Conservation (phyloP, 1,140 invertebrate species). For the Drosophila sechellia region DNA sequence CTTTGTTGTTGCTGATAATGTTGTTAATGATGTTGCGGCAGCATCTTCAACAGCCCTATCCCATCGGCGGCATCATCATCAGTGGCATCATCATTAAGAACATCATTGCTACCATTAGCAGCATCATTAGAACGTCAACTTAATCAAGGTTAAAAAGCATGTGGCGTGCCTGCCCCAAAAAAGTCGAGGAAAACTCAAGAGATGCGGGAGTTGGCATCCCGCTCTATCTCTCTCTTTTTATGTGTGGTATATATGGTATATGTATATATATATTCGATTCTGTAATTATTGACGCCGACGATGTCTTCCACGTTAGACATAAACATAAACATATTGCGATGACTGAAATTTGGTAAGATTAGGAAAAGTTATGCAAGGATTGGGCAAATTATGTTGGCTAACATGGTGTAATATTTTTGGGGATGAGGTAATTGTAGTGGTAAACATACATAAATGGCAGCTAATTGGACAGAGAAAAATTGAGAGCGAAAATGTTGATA, state of each 20-base stretch:
- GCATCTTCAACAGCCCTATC: slow-evolving; percentile 37
- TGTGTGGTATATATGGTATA: background rate
- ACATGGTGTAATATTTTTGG: slow-evolving; percentile 31
- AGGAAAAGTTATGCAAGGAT: slow-evolving; percentile 60
- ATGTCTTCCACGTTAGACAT: slow-evolving; percentile 19
- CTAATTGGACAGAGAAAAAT: slow-evolving; percentile 4
- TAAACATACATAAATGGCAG: background rate
- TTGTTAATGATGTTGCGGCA: slow-evolving; percentile 75
- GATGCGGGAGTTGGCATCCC: slow-evolving; percentile 19
- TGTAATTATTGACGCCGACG: slow-evolving; percentile 55
- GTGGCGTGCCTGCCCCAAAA: slow-evolving; percentile 51
- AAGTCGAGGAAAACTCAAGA: slow-evolving; percentile 16
- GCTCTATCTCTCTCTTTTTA: background rate
- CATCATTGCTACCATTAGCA: slow-evolving; percentile 66
- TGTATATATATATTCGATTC: slow-evolving; percentile 26
- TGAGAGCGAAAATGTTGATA: background rate
- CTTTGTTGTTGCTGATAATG: slow-evolving; percentile 34
- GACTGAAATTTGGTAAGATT: slow-evolving; percentile 40
- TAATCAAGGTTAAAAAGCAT: slow-evolving; percentile 80
- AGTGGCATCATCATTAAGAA: slow-evolving; percentile 40
- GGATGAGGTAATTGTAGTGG: slow-evolving; percentile 12
- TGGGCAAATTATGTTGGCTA: slow-evolving; percentile 34
- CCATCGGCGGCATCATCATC: slow-evolving; percentile 22
- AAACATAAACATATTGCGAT: slow-evolving; percentile 38
- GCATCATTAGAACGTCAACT: slow-evolving; percentile 79